These are phyloP conservation scores for Sitta carolinensis DNA, from an alignment of 2,797 vertebrate genomes.

Conservation along the genomic window DNA sequence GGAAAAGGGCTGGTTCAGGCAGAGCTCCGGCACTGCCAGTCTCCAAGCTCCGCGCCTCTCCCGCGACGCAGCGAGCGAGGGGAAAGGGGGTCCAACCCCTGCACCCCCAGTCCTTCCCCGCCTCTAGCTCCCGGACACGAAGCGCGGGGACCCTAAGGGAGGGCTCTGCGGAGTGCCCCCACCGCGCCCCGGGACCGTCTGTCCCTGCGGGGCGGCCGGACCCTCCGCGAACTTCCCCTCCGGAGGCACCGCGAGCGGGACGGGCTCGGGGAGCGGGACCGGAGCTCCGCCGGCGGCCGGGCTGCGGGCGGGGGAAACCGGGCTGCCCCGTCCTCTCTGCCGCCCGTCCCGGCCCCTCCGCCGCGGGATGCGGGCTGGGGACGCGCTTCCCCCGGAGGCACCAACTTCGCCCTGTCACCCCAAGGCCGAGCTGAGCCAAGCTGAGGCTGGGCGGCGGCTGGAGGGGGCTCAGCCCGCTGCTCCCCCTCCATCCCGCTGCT, in stretches of 20 bases:
- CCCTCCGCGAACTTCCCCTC: not conserved
- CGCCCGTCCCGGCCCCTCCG: not conserved
- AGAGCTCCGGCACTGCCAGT: not conserved
- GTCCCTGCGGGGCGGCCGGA: not conserved
- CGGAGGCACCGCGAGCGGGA: not conserved
- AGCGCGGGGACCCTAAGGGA: not conserved
- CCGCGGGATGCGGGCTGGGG: not conserved
- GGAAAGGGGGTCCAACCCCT: not conserved
- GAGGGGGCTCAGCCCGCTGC: not conserved
- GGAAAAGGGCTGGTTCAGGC: not conserved
- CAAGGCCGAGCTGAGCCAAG: not conserved
- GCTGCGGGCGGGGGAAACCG: not conserved
- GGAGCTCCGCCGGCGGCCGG: not conserved
- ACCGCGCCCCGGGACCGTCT: not conserved
- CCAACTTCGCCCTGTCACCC: not conserved
- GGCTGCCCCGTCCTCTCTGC: not conserved
- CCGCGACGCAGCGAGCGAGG: not conserved
- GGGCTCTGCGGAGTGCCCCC: not conserved
- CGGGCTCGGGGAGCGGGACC: not conserved
- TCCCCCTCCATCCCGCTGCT: not conserved
- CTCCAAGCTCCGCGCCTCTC: not conserved
- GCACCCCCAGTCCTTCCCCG: not conserved
- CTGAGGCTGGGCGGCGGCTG: not conserved
- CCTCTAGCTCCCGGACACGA: too few species aligned
- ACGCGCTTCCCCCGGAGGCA: not conserved